These are phyloP conservation scores for Metopolophium dirhodum DNA, from an alignment of 1,140 invertebrate genomes.

Conservation along the genomic window DNA sequence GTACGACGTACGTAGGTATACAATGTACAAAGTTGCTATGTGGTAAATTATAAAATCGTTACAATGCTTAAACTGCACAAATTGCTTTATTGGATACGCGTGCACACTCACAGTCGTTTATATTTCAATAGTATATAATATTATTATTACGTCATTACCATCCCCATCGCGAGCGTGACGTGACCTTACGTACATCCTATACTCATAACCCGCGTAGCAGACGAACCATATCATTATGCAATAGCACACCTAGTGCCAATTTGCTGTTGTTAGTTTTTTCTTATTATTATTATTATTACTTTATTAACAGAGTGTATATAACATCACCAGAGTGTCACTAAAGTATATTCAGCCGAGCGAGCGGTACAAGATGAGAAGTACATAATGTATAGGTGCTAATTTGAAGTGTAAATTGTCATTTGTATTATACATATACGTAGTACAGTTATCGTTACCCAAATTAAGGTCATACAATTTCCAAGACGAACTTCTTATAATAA, in stretches of 20 bases:
- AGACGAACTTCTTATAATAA: neutral
- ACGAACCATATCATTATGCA: conserved; percentile 3
- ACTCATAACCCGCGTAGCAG: conserved; percentile 9
- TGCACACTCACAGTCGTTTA: neutral
- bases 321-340: neutral
- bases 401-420: neutral
- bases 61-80: neutral
- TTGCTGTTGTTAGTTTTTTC: neutral
- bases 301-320: neutral
- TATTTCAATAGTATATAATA: neutral
- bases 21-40: neutral
- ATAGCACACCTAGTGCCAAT: conserved; percentile 2
- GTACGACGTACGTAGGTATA: neutral
- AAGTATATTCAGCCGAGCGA: neutral
- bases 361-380: neutral
- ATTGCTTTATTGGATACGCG: neutral
- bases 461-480: conserved; percentile 14
- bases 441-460: neutral
- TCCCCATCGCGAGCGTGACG: conserved; percentile 6
- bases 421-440: neutral
- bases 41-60: neutral
- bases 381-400: neutral
- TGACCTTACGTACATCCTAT: conserved; percentile 33
- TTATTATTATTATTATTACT: neutral
- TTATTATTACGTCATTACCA: conserved; percentile 6